Conservation (phyloP, 2,113 vertebrate genomes). For the Cricetomys ansorgei region DNA sequence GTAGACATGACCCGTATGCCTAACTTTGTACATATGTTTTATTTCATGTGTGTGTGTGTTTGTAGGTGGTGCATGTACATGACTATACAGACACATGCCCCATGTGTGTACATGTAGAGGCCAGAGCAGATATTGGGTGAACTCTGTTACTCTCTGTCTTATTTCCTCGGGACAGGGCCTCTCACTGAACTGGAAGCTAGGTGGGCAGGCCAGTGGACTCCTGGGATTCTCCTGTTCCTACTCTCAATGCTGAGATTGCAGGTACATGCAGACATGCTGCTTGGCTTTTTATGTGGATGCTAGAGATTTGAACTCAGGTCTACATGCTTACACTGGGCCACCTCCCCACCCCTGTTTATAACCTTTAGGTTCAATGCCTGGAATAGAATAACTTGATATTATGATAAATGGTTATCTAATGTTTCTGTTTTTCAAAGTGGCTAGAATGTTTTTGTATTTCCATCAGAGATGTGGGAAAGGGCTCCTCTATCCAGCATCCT, state of each 20-base stretch:
- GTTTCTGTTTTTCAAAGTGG: neutral
- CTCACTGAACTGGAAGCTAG: neutral
- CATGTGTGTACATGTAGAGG: neutral
- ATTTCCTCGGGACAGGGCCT: neutral
- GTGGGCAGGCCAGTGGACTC: neutral
- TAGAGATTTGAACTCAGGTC: neutral
- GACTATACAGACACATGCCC: neutral
- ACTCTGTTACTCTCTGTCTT: neutral
- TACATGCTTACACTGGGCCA: neutral
- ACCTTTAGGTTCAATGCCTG: neutral
- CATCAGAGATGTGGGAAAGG: neutral
- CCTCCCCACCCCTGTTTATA: neutral
- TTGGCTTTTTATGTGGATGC: neutral
- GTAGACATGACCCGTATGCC: neutral
- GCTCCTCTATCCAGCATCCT: neutral
- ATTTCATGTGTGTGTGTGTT: neutral
- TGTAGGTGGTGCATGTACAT: neutral
- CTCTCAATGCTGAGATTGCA: neutral
- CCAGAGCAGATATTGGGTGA: neutral
- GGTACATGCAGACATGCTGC: no score
- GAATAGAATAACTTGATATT: slow-evolving; percentile 37
- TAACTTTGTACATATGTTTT: neutral
- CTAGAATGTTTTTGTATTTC: neutral
- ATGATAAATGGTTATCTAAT: neutral
- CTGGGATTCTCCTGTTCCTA: neutral